These are phyloP conservation scores for Sanderia malayensis DNA, from an alignment of 30 jellyfish, hydroid and myxozoan genomes.

Conservation along the genomic window DNA sequence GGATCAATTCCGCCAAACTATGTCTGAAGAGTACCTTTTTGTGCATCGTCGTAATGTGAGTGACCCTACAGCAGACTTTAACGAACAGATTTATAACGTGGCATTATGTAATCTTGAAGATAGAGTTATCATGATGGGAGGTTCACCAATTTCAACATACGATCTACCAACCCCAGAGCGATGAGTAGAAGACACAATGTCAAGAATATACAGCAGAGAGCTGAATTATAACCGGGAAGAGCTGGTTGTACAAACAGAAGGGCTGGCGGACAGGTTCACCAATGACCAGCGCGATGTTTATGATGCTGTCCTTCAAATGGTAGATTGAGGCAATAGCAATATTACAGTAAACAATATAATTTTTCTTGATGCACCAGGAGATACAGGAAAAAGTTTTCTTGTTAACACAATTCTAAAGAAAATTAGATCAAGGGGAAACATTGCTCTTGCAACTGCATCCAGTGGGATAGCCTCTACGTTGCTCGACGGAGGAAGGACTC, in stretches of 20 bases:
- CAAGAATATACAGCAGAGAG: background rate
- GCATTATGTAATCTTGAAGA: slow-evolving; percentile 5
- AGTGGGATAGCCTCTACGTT: slow-evolving; percentile 75
- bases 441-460: slow-evolving; percentile 60
- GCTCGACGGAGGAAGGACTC: slow-evolving; percentile 68
- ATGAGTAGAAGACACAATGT: background rate
- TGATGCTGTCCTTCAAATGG: slow-evolving; percentile 19
- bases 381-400: slow-evolving; percentile 74
- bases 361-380: slow-evolving; percentile 80
- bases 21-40: slow-evolving; percentile 18
- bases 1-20: background rate
- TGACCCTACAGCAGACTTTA: background rate
- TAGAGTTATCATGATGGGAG: background rate
- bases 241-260: slow-evolving; percentile 17
- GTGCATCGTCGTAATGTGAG: slow-evolving; percentile 2
- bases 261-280: slow-evolving; percentile 8
- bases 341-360: background rate
- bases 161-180: background rate
- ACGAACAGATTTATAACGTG: background rate
- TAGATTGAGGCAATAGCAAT: background rate
- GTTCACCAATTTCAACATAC: background rate
- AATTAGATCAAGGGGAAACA: slow-evolving; percentile 21
- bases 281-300: slow-evolving; percentile 29
- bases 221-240: background rate
- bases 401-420: slow-evolving; percentile 26